Evolutionary conservation across 2,113 vertebrate species (phyloP).

Genomic region (Phocoena phocoena): DNA sequence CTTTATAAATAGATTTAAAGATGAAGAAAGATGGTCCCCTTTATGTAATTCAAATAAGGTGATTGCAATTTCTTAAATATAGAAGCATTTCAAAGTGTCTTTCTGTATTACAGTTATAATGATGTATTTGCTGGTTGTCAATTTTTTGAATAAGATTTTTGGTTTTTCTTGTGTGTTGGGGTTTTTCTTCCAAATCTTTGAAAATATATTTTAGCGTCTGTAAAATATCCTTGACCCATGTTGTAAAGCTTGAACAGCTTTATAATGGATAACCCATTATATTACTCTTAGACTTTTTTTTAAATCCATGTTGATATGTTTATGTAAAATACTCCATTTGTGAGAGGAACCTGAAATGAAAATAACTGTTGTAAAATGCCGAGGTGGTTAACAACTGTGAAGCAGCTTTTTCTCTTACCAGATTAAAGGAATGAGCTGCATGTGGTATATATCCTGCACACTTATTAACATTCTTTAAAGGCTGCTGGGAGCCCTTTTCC

Average conservation of each 20-base stretch:
- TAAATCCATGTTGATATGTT: conserved; percentile 9
- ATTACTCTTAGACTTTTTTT: not conserved
- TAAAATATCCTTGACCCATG: not conserved
- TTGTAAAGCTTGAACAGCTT: conserved; percentile 6
- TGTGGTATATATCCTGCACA: not conserved
- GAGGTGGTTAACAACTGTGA: conserved; percentile 32
- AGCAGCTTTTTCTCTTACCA: not conserved
- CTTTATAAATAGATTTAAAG: conserved; percentile 15
- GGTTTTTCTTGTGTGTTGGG: not conserved
- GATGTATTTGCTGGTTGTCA: not conserved
- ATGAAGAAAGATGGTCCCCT: not conserved
- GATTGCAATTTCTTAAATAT: not conserved
- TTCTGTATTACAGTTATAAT: not conserved
- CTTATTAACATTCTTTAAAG: conserved; percentile 41
- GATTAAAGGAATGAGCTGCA: conserved; percentile 23
- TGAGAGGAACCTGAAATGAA: conserved; percentile 33
- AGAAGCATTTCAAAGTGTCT: not conserved
- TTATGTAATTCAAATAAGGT: not conserved
- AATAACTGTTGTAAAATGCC: conserved; percentile 39
- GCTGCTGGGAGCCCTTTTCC: conserved; percentile 3
- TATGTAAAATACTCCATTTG: conserved; percentile 44
- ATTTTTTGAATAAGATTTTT: conserved; percentile 15
- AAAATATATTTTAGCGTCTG: conserved; percentile 21
- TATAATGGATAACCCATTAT: not conserved
- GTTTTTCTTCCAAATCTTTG: conserved; percentile 31